Percentiles rank a stretch among this genome's conserved stretches.
These are phyloP conservation scores for Ruditapes philippinarum DNA, from an alignment of 1,140 invertebrate genomes.

Conservation along the genomic window DNA sequence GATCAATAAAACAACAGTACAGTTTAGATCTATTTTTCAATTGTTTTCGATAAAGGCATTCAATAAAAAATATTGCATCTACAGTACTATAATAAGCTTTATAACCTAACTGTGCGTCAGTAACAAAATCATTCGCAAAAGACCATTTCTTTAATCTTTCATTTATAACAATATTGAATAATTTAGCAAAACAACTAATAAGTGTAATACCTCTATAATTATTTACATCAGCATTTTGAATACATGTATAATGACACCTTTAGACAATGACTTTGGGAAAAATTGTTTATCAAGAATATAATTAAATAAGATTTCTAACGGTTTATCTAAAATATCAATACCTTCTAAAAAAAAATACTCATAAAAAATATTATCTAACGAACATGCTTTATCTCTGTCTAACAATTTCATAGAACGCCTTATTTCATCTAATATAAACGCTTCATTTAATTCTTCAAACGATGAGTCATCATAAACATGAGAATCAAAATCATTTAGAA, in stretches of 20 bases:
- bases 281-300: too few species aligned
- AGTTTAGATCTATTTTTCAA: background rate
- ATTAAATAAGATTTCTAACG: background rate
- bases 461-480: background rate
- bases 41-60: background rate
- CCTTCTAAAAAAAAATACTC: background rate
- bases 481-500: too few species aligned
- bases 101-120: background rate
- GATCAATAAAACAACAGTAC: conserved; percentile 12
- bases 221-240: background rate
- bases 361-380: too few species aligned
- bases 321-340: background rate
- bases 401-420: background rate
- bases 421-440: background rate
- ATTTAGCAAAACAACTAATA: background rate
- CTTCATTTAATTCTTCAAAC: background rate
- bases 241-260: too few species aligned
- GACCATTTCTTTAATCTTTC: too few species aligned
- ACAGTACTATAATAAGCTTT: conserved; percentile 2
- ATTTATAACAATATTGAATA: too few species aligned
- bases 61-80: conserved; percentile 19
- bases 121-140: too few species aligned
- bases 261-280: too few species aligned
- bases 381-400: background rate
- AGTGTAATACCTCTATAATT: background rate